Conservation (phyloP, 2,113 vertebrate species). For the Rhegmatorhina hoffmannsi region DNA sequence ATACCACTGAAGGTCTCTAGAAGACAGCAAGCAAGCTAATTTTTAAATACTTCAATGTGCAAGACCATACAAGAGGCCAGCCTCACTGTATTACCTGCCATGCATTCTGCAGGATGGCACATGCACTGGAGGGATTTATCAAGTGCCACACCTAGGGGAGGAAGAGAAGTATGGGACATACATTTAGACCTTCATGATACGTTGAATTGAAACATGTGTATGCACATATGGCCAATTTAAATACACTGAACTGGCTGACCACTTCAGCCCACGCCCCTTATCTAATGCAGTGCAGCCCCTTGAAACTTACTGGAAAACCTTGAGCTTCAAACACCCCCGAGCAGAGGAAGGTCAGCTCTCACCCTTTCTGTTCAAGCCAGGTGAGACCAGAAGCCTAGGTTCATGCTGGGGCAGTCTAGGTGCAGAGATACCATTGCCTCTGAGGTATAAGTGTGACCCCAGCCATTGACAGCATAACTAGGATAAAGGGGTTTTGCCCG, state of each 20-base stretch:
- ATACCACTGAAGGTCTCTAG: neutral
- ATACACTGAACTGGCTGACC: neutral
- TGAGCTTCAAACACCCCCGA: neutral
- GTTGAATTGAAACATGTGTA: neutral
- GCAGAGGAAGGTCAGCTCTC: neutral
- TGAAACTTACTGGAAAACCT: neutral
- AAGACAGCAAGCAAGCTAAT: neutral
- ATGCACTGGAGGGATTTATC: neutral
- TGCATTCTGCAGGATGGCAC: neutral
- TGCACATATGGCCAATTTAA: neutral
- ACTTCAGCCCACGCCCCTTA: neutral
- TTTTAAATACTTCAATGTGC: neutral
- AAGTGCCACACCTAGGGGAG: neutral
- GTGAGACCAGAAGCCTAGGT: neutral
- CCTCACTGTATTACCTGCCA: neutral
- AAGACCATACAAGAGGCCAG: neutral
- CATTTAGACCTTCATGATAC: neutral
- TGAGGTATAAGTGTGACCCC: fast-evolving
- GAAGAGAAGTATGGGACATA: neutral
- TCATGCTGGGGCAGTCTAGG: fast-evolving
- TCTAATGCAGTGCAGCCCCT: neutral
- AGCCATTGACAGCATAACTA: fast-evolving
- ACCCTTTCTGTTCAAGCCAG: neutral
- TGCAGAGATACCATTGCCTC: neutral
- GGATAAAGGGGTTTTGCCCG: neutral